Evolutionary conservation across 2,888 invertebrate species (phyloP).

Genomic region (Hecatera dysodea): DNA sequence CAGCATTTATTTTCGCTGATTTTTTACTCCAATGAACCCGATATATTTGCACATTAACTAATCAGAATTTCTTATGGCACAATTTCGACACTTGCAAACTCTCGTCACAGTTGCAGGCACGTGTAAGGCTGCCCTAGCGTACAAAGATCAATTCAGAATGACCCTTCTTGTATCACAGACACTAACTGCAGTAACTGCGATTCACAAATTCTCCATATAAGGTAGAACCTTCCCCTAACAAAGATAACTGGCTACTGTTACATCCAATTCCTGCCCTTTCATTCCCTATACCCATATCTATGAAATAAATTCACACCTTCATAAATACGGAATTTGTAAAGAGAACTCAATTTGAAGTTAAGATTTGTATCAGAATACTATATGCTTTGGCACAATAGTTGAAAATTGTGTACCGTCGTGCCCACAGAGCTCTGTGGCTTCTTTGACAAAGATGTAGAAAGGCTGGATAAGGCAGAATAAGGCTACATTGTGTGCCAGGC

Average conservation of each 20-base stretch:
- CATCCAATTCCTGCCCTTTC: constrained; percentile 7
- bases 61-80: no score
- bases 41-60: no score
- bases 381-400: constrained; percentile 73
- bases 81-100: no score
- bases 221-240: background rate
- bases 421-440: constrained; percentile 70
- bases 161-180: background rate
- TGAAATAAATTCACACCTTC: constrained; percentile 49
- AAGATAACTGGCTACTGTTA: constrained; percentile 33
- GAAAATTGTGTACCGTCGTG: constrained; percentile 80
- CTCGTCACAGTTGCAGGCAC: no score
- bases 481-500: constrained; percentile 38
- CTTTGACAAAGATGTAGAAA: constrained; percentile 39
- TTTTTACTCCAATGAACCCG: no score
- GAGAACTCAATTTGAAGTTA: constrained; percentile 75
- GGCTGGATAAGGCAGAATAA: constrained; percentile 62
- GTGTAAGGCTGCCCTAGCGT: no score
- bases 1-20: no score
- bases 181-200: background rate
- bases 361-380: constrained; percentile 73
- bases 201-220: constrained; percentile 2
- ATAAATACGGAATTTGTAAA: constrained; percentile 59
- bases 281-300: constrained; percentile 31
- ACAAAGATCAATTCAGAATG: background rate